Base-by-base conservation (phyloP, 2,113 vertebrate species). In the Rousettus leschenaultii region DNA sequence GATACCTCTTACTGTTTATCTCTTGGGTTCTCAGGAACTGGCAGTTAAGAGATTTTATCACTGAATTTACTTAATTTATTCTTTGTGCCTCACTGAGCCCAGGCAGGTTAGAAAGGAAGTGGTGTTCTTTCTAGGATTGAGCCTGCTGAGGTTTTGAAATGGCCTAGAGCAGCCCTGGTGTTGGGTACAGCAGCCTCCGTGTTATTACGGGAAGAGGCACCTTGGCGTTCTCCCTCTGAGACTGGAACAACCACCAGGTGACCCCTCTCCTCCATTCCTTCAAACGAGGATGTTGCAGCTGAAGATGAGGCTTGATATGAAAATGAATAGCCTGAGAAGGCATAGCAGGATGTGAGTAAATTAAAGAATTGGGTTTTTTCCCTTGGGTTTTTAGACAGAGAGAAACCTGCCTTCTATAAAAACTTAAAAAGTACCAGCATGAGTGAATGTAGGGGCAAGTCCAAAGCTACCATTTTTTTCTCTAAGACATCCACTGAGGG, bases 311-410 rank as follows among this genome's bases (percentile, higher is more conserved):
- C 33, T 35, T 61, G 35, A n/a, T 89, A 43, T 85, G 53, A 91
- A 77, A 94, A 93, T 86, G 89, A 92, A 59, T 55, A 88, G n/a
- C 53, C 87, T 82, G 35, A 95, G 68, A 96, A 93, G 79, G 35
- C 40, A 8, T 26, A n/a, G 40, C 65, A 94, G 91, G 78, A 96
- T 97, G 10, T 97, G 90, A 96, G 90, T 94, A 45, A 95, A 78
- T 83, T 73, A 79, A 74, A 90, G 91, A 97, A 93, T 8, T 45
- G 51, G 95, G 94, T 61, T 33, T 82, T 97, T 94, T 33, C 88
- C 95, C 77, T 61, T 92, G 43, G 94, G 68, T 74, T 94, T 95
- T 97, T 90, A 96, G 89, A 38, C 95, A 95, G 53, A 95, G 68
- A 48, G 53, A 71, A 96, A 95, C 66, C 73, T 75, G 82, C 55